Evolutionary conservation across 1,140 invertebrate species (phyloP).

Genomic region (Parapsyche elsis): DNA sequence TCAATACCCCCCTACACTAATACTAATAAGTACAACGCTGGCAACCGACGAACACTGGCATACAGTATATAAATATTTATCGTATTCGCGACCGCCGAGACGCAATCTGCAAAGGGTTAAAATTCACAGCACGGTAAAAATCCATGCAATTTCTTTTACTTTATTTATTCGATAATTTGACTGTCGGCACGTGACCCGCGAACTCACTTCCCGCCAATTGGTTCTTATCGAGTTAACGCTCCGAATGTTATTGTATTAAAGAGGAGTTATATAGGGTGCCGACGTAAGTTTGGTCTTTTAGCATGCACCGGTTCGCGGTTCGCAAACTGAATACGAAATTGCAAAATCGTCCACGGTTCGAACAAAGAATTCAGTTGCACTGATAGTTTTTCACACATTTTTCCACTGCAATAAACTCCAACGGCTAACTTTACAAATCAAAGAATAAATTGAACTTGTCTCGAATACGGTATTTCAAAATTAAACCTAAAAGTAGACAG

Average conservation of each 20-base stretch:
- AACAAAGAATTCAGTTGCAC: not conserved
- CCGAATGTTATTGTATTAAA: constrained; percentile 35
- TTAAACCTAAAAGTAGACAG: too few relatives aligned
- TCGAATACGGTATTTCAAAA: too few relatives aligned
- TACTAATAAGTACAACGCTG: too few relatives aligned
- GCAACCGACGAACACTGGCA: too few relatives aligned
- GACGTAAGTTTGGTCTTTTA: constrained; percentile 21
- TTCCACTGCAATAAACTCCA: not conserved
- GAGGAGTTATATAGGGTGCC: constrained; percentile 20
- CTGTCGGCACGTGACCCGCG: not conserved
- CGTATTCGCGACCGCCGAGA: too few relatives aligned
- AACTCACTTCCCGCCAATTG: constrained; percentile 27
- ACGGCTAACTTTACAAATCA: not conserved
- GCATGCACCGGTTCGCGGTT: constrained; percentile 28
- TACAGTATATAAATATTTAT: too few relatives aligned
- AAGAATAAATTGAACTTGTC: too few relatives aligned
- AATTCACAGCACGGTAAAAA: not conserved
- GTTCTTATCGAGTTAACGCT: constrained; percentile 41
- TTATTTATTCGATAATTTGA: not conserved
- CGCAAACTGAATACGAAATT: constrained; percentile 41
- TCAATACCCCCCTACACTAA: too few relatives aligned
- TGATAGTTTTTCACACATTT: not conserved
- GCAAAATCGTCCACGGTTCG: not conserved
- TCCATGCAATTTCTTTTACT: not conserved
- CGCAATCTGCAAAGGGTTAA: not conserved